Evolutionary conservation across 2,888 invertebrate species (phyloP).

Genomic region (Ochropleura plecta): DNA sequence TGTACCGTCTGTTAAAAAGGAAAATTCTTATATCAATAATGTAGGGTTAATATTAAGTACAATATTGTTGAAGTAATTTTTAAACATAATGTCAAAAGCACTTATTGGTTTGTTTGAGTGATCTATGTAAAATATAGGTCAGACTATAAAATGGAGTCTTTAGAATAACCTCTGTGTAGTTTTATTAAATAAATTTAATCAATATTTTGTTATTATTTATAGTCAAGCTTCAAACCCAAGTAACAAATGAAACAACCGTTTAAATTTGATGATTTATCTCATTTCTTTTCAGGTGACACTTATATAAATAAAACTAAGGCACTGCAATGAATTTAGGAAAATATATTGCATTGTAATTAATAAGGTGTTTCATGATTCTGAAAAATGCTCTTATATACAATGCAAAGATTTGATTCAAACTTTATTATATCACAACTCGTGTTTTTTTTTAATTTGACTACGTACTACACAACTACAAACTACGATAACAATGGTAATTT

Average conservation of each 20-base stretch:
- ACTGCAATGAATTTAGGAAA: conserved; percentile 61
- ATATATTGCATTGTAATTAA: conserved; percentile 68
- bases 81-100: conserved; percentile 82
- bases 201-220: conserved; percentile 69
- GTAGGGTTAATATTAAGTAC: conserved; percentile 88
- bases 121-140: conserved; percentile 85
- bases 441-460: conserved; percentile 73
- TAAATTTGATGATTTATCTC: conserved; percentile 72
- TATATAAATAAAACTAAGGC: conserved; percentile 64
- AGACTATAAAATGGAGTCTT: conserved; percentile 81
- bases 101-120: conserved; percentile 85
- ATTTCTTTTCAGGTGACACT: conserved; percentile 71
- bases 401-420: conserved; percentile 65
- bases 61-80: conserved; percentile 87
- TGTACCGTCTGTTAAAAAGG: conserved; percentile 62
- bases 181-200: conserved; percentile 88
- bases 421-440: conserved; percentile 78
- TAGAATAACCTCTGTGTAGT: conserved; percentile 87
- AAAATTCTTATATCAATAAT: conserved; percentile 79
- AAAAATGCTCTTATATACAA: conserved; percentile 70
- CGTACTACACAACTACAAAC: conserved; percentile 80
- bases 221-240: background rate
- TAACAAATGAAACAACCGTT: conserved; percentile 67
- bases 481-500: conserved; percentile 86
- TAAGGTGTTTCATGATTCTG: conserved; percentile 58